A percentile compares a stretch with the other conserved stretches of the same genome.
Conservation (phyloP, 2,113 vertebrate genomes). For the Mus spicilegus region DNA sequence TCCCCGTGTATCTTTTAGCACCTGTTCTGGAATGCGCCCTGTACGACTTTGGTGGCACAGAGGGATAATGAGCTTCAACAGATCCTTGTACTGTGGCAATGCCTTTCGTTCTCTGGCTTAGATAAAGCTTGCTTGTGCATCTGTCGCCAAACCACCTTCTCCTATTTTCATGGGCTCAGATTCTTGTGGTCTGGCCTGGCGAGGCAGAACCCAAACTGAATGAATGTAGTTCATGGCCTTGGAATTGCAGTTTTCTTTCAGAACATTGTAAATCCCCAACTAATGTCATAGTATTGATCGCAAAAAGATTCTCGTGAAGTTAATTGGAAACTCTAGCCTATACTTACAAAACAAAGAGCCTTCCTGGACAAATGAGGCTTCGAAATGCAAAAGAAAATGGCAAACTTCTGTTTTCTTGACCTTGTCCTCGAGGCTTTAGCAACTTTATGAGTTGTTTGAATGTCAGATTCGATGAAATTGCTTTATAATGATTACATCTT, state of each 20-base stretch:
- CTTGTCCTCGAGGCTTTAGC: not conserved
- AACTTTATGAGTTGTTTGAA: not conserved
- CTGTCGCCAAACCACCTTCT: constrained; percentile 48
- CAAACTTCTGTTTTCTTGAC: not conserved
- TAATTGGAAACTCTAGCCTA: constrained; percentile 39
- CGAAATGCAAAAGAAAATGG: not conserved
- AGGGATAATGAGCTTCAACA: not conserved
- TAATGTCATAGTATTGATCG: constrained; percentile 37
- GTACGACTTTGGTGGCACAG: not conserved
- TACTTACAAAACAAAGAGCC: constrained; percentile 35
- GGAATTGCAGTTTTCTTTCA: constrained; percentile 40
- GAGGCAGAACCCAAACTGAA: constrained; percentile 16
- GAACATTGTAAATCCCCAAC: constrained; percentile 32
- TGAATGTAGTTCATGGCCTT: not conserved
- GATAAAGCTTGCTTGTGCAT: not conserved
- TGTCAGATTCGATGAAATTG: not conserved
- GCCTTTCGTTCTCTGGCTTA: not conserved
- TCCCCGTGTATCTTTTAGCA: not conserved
- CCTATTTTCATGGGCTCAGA: constrained; percentile 33
- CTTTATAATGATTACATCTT: not conserved
- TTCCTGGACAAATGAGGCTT: not conserved
- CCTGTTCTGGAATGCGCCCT: not conserved
- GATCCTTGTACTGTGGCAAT: not conserved
- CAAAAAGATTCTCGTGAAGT: constrained; percentile 38
- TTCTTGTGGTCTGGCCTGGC: constrained; percentile 47